Evolutionary conservation across 2,888 invertebrate species (phyloP).

Genomic region (Melieria omissa): DNA sequence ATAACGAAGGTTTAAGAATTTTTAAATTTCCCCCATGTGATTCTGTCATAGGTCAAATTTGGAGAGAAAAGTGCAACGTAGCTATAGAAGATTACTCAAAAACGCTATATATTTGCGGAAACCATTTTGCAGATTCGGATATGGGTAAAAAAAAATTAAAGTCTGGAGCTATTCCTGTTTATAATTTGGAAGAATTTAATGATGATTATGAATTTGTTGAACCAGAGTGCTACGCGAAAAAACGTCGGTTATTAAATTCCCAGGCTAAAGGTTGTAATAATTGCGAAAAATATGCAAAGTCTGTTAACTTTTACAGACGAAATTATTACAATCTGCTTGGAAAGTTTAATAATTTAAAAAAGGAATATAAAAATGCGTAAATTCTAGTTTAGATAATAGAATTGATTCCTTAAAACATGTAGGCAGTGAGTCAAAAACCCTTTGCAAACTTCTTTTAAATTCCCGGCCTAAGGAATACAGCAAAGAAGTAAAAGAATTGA

Average conservation of each 20-base stretch:
- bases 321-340: neutral
- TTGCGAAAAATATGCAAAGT: constrained; percentile 17
- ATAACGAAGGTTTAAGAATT: neutral
- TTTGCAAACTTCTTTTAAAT: constrained; percentile 21
- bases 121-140: constrained; percentile 11
- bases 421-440: constrained; percentile 22
- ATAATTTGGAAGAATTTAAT: constrained; percentile 3
- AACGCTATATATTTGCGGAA: neutral
- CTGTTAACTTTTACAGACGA: constrained; percentile 12
- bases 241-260: neutral
- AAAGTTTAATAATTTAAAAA: too few species aligned
- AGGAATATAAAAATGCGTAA: too few species aligned
- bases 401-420: neutral
- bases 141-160: constrained; percentile 20
- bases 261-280: neutral
- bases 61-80: constrained; percentile 5
- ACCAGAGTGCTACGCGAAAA: neutral
- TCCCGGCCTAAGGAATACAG: too few species aligned
- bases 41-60: too few species aligned
- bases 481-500: too few species aligned
- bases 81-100: neutral
- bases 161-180: constrained; percentile 11
- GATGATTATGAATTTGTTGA: constrained; percentile 9
- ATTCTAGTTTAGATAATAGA: neutral
- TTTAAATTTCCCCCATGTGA: too few species aligned